phyloP scores from a whole-genome alignment of 2,888 invertebrate species.

The Entomobrya multifasciata region DNA sequence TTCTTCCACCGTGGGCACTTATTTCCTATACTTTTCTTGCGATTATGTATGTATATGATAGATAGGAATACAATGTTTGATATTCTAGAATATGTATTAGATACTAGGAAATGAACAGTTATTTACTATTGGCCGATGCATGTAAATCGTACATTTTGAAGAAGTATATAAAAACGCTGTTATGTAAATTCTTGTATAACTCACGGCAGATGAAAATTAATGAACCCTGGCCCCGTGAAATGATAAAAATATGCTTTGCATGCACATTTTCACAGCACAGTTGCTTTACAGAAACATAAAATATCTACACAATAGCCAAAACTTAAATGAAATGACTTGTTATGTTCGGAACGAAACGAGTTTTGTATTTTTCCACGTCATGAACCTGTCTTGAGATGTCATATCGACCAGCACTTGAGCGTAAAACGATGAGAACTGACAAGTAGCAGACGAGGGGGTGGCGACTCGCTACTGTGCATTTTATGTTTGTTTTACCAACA shows the following conservation, averaged over 20 bases:
- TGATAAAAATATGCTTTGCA: neutral
- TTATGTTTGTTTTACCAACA: neutral
- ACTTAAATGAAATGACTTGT: constrained; percentile 2
- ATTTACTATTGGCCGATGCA: too few relatives aligned
- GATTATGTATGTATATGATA: too few relatives aligned
- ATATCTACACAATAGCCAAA: neutral
- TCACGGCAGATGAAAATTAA: constrained; percentile 55
- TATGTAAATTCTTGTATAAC: neutral
- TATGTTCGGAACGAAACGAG: neutral
- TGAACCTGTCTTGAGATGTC: constrained; percentile 49
- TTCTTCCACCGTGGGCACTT: too few relatives aligned
- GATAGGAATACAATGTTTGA: too few relatives aligned
- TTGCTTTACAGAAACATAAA: neutral
- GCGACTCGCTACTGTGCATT: neutral
- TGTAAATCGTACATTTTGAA: too few relatives aligned
- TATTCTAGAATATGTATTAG: too few relatives aligned
- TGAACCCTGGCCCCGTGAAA: constrained; percentile 39
- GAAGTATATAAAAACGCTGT: neutral
- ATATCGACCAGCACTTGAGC: constrained; percentile 41
- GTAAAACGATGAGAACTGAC: constrained; percentile 39
- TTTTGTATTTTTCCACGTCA: constrained; percentile 61
- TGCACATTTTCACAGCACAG: neutral
- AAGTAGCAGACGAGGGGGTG: neutral
- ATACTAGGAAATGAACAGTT: too few relatives aligned
- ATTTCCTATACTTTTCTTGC: too few relatives aligned